Evolutionary conservation across 2,888 invertebrate species (phyloP), one percentile per base, ranked within the genome.

Genomic region (Diaphora mendica): DNA sequence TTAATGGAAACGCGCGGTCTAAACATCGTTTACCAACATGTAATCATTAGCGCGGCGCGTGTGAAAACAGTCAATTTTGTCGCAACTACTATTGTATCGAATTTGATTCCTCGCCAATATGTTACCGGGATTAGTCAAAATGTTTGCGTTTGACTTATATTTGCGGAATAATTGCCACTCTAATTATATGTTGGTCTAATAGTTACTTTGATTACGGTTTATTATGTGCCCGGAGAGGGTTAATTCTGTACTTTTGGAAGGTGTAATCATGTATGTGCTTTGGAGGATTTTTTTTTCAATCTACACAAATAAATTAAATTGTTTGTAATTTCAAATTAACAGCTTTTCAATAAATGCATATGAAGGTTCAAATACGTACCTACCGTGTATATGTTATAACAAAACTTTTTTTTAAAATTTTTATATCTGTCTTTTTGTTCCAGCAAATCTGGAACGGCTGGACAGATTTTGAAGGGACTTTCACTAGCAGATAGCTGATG

Each of bases 41-140:
- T 90, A 92, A 92, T 91, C 88, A 92, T 90, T 89, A 88, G 85
- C 85, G 85, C 71, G 75, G 67, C 78, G 85, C 90, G 92, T 94
- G 93, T 92, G 94, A 94, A 93, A 92, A 91, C 91, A 89, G 88
- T 86, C 93, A 94, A 94, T 94, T 93, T 90, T 89, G 89, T 86
- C 80, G 82, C 84, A 76, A 78, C 80, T 79, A 75, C 77, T 76
- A 82, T 81, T 80, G 70, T 78, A 72, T 73, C 72, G 69, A 64
- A 74, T 82, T 83, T 81, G 85, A 82, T 82, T 84, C 76, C 79
- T 77, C 80, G 78, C 76, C 77, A 74, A 76, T 76, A 79, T 72
- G 48, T 75, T 62, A 66, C 33, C 62, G 75, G 72, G 75, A 70
- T 82, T 75, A 75, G 77, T 73, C 75, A 73, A 73, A 79, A 79